Conservation (phyloP, 1,140 invertebrate genomes). For the Tetraneura akinire region DNA sequence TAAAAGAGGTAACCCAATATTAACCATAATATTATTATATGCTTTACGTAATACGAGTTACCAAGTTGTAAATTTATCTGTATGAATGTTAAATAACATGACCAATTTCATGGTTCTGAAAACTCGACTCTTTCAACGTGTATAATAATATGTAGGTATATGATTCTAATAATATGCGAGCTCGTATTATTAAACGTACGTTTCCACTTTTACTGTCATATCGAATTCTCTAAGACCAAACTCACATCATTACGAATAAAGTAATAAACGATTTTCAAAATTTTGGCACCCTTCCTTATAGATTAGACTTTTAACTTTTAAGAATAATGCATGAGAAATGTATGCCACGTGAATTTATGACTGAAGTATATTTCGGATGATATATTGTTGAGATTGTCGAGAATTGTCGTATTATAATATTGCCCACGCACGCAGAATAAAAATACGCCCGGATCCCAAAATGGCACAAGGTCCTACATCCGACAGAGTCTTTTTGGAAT, state of each 20-base stretch:
- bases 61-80: too few species aligned
- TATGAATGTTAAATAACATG: background rate
- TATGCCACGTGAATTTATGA: background rate
- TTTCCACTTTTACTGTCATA: background rate
- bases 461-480: background rate
- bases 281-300: background rate
- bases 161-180: background rate
- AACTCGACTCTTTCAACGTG: background rate
- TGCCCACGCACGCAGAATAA: background rate
- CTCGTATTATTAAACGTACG: background rate
- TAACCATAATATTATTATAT: too few species aligned
- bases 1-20: too few species aligned
- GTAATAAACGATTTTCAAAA: background rate
- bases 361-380: conserved; percentile 21
- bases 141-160: too few species aligned
- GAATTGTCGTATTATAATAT: background rate
- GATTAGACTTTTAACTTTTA: background rate
- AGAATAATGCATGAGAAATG: background rate
- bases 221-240: background rate
- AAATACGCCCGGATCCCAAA: background rate
- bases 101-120: conserved; percentile 5
- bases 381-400: background rate
- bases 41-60: too few species aligned
- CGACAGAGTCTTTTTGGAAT: too few species aligned
- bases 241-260: background rate